These are phyloP conservation scores for Ciona savignyi DNA, from an alignment of 23 tunicate species.

Conservation along the genomic window DNA sequence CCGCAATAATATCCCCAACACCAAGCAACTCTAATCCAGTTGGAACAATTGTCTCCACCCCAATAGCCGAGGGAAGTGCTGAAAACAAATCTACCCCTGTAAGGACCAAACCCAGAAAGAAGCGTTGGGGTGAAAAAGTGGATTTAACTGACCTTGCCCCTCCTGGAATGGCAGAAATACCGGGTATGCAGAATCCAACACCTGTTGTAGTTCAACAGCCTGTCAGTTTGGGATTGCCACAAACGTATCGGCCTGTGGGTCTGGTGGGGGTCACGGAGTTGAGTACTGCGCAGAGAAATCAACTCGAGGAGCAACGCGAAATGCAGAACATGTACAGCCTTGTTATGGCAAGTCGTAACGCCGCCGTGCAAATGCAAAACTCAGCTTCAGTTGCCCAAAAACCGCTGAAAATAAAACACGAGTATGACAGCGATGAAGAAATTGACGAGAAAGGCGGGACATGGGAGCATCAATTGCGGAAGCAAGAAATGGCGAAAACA, in stretches of 20 bases:
- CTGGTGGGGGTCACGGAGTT: slow-evolving; percentile 55
- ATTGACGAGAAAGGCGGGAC: slow-evolving; percentile 79
- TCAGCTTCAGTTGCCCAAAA: slow-evolving; percentile 5
- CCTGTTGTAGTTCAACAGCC: slow-evolving; percentile 6
- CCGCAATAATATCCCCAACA: background rate
- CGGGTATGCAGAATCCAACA: slow-evolving; percentile 38
- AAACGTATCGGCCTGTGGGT: slow-evolving; percentile 60
- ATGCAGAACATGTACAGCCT: slow-evolving; percentile 91
- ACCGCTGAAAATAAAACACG: slow-evolving; percentile 50
- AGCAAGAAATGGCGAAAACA: slow-evolving; percentile 81
- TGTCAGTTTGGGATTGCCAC: slow-evolving; percentile 26
- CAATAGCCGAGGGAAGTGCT: background rate
- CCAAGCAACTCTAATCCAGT: background rate
- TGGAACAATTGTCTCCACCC: background rate
- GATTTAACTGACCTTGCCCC: slow-evolving; percentile 81
- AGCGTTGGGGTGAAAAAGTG: slow-evolving; percentile 95
- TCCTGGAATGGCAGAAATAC: slow-evolving; percentile 69
- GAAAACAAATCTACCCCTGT: background rate
- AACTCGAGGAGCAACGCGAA: slow-evolving; percentile 83
- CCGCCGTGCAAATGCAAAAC: background rate
- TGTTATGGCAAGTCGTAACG: slow-evolving; percentile 85
- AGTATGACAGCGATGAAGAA: slow-evolving; percentile 94
- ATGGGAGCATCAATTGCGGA: slow-evolving; percentile 83
- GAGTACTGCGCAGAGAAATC: slow-evolving; percentile 65
- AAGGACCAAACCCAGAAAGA: slow-evolving; percentile 35